A percentile compares a stretch with the other conserved stretches of the same genome.
Evolutionary conservation across 2,888 invertebrate genomes (phyloP).

Genomic region (Drosophila mayaguana): DNA sequence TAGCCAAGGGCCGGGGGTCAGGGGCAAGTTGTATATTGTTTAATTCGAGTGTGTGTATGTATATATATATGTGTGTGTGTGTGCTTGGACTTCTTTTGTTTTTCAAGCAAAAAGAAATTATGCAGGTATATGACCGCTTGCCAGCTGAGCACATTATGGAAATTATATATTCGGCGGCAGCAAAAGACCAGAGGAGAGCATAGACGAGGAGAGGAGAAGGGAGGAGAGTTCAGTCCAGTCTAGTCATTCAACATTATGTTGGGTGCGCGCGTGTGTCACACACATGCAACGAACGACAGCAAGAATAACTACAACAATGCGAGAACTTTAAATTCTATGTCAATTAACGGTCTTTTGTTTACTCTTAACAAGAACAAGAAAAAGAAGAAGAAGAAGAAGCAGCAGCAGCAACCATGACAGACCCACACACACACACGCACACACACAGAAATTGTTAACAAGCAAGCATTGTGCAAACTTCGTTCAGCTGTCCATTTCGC

Average conservation of each 20-base stretch:
- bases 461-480: conserved; percentile 47
- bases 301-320: conserved; percentile 23
- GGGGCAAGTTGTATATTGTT: conserved; percentile 10
- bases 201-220: not conserved
- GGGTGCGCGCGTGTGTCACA: conserved; percentile 48
- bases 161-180: conserved; percentile 53
- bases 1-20: conserved; percentile 27
- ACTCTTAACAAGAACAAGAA: conserved; percentile 39
- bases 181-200: not conserved
- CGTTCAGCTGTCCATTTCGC: conserved; percentile 29
- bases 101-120: conserved; percentile 58
- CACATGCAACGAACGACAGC: conserved; percentile 27
- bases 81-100: conserved; percentile 57
- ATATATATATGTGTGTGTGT: not conserved
- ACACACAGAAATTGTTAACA: conserved; percentile 43
- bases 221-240: conserved; percentile 5
- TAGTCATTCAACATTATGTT: conserved; percentile 51
- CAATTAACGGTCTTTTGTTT: conserved; percentile 82
- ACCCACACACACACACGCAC: conserved; percentile 15
- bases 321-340: conserved; percentile 74
- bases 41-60: not conserved
- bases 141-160: conserved; percentile 60
- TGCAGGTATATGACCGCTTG: conserved; percentile 67
- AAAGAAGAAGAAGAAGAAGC: not conserved
- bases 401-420: conserved; percentile 5